phyloP scores from a whole-genome alignment of 2,888 invertebrate species.

The Scaptomyza polygonia region DNA sequence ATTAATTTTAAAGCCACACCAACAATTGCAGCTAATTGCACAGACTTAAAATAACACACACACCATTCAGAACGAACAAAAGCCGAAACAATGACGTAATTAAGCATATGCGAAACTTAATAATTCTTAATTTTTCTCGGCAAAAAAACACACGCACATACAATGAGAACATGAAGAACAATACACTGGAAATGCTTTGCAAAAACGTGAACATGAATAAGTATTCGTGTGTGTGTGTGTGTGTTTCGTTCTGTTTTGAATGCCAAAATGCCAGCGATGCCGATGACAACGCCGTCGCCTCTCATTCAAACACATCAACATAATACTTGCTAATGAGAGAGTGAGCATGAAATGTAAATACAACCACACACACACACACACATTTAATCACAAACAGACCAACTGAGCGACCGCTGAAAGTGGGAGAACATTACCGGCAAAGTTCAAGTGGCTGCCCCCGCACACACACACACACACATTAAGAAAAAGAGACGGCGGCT shows the following conservation, averaged over 20 bases:
- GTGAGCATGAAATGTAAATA: slow-evolving; percentile 9
- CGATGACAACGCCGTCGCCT: slow-evolving; percentile 38
- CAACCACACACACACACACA: slow-evolving; percentile 8
- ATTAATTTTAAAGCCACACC: not conserved
- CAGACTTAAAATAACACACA: slow-evolving; percentile 5
- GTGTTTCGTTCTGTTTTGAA: slow-evolving; percentile 26
- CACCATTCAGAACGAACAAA: slow-evolving; percentile 1
- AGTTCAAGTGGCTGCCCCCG: slow-evolving; percentile 65
- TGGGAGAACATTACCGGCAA: slow-evolving; percentile 57
- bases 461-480: slow-evolving; percentile 14
- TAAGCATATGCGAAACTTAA: slow-evolving; percentile 61
- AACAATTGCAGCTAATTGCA: too few species aligned
- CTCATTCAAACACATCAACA: slow-evolving; percentile 65
- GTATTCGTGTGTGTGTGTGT: slow-evolving; percentile 11
- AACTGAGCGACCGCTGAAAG: slow-evolving; percentile 12
- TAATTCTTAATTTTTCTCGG: slow-evolving; percentile 48
- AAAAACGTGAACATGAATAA: not conserved
- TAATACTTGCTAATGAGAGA: slow-evolving; percentile 71
- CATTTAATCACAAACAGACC: slow-evolving; percentile 5
- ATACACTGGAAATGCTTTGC: slow-evolving; percentile 2
- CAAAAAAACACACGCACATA: slow-evolving; percentile 22
- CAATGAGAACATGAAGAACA: slow-evolving; percentile 2
- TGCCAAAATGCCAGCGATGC: slow-evolving; percentile 24
- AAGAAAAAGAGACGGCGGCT: slow-evolving; percentile 60
- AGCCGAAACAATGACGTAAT: slow-evolving; percentile 67